Evolutionary conservation across 2,888 invertebrate species (phyloP), one percentile per base, ranked within the genome.

Genomic region (Drosophila meridiana): DNA sequence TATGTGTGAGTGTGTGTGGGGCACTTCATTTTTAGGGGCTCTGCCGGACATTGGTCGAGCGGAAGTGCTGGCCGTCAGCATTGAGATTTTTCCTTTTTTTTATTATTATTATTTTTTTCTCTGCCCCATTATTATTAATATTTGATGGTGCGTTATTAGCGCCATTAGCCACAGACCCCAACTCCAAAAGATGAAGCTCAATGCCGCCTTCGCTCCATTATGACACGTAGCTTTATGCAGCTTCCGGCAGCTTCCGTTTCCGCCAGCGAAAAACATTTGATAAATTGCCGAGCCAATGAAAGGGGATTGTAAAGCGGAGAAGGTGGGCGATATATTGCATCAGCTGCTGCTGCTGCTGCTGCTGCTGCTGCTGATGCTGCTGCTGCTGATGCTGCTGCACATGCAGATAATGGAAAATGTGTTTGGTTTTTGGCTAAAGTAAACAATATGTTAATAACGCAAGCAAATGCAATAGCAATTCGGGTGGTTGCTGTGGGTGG

Each of bases 381-480:
- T 36, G 45, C 32, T 28, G 13, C 59, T 52, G 45, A 9, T 55
- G 47, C 42, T 76, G 80, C 80, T 73, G 81, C 82, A 82, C 78
- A 80, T 80, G 68, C 69, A 89, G 84, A 89, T 85, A 89, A 85
- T 81, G 78, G 69, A 71, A 89, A 90, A 67, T 77, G 74, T 77
- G 74, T 75, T 80, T 82, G 68, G 57, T 72, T 73, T 81, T 81
- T 67, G 64, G 82, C 40, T 64, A 80, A 72, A 69, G 84, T 83
- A 86, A 86, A 86, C 86, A 86, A 90, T 89, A 89, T 90, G 90
- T 85, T 90, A 85, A 90, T 85, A 70, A 73, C 68, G 66, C 48
- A 43, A 73, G 60, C 50, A 61, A 55, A 55, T 68, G 48, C 71
- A 59, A 28, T 34, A 40, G 28, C 45, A 34, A 26, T 56, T 28